phyloP scores from a whole-genome alignment of 1,140 invertebrate species.

The Diprion similis region DNA sequence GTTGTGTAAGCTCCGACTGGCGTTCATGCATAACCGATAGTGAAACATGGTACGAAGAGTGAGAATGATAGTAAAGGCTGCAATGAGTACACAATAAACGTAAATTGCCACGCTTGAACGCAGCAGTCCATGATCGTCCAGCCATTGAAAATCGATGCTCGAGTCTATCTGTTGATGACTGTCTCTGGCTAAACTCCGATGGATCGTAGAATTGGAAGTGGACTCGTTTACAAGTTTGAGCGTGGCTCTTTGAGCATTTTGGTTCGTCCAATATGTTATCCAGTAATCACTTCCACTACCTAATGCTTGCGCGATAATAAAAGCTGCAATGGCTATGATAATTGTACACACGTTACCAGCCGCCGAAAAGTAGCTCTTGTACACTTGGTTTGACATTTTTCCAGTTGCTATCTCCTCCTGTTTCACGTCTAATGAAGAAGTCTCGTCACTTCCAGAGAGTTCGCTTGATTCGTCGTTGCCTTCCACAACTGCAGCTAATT shows the following conservation, averaged over 20 bases:
- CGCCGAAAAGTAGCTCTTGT: conserved; percentile 71
- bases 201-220: no score
- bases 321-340: conserved; percentile 63
- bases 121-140: conserved; percentile 44
- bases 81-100: conserved; percentile 54
- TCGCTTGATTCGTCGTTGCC: no score
- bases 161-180: no score
- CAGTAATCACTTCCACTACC: conserved; percentile 82
- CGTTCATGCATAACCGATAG: conserved; percentile 82
- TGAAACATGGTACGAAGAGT: conserved; percentile 71
- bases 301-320: conserved; percentile 72
- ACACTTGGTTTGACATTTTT: conserved; percentile 64
- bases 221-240: conserved; percentile 6
- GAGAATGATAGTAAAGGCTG: conserved; percentile 59
- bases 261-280: conserved; percentile 76
- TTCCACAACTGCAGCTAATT: no score
- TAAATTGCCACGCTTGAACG: conserved; percentile 45
- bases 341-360: conserved; percentile 70
- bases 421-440: conserved; percentile 31
- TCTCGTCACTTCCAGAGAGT: no score
- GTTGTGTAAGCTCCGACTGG: conserved; percentile 82
- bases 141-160: background rate
- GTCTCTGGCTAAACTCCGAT: no score
- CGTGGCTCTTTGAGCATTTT: conserved; percentile 52
- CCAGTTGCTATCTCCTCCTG: conserved; percentile 59